Base-by-base conservation (phyloP, 2,113 vertebrate genomes). In the Polypterus bichir region DNA sequence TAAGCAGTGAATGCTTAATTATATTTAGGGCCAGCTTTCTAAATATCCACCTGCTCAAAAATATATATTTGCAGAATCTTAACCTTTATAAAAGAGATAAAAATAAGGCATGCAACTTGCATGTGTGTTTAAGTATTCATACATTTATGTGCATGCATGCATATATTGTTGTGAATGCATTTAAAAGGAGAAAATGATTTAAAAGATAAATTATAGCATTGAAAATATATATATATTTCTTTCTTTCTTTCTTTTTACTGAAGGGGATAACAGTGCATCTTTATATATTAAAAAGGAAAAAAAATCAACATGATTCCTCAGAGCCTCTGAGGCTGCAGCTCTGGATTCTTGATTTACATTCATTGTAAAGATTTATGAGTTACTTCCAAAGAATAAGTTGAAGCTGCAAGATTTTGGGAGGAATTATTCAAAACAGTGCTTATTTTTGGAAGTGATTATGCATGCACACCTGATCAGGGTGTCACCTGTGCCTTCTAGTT, bases 361-460 rank as follows among this genome's bases (percentile, higher is more conserved):
- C 86, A 85, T 81, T 67, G 86, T 82, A 86, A 92, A 96, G 92
- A 98, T 97, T 94, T 95, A 97, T 94, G 94, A 92, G 88, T 86
- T 86, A 85, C 86, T 89, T 72, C 69, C 79, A 82, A 76, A 81
- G 89, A 95, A 91, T 88, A 82, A 88, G 90, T 93, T 86, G 91
- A 93, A 90, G 81, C 82, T 88, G 90, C 88, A 87, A 82, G 90
- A 89, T 91, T 92, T 90, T 75, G 82, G 82, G 85, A 81, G 77
- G 83, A 86, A 96, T 97, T 94, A 97, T 94, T 95, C 91, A 93
- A 92, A 93, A 88, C 82, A 84, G 87, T 77, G 86, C 91, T 92
- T 92, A 93, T 97, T 96, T 97, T 90, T 86, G 90, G 91, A 82
- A 87, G 83, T 83, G 88, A 94, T 96, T 95, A 93, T 93, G 88